These are phyloP conservation scores for Paramacrobiotus metropolitanus DNA, from an alignment of 1,140 invertebrate genomes.

Conservation along the genomic window DNA sequence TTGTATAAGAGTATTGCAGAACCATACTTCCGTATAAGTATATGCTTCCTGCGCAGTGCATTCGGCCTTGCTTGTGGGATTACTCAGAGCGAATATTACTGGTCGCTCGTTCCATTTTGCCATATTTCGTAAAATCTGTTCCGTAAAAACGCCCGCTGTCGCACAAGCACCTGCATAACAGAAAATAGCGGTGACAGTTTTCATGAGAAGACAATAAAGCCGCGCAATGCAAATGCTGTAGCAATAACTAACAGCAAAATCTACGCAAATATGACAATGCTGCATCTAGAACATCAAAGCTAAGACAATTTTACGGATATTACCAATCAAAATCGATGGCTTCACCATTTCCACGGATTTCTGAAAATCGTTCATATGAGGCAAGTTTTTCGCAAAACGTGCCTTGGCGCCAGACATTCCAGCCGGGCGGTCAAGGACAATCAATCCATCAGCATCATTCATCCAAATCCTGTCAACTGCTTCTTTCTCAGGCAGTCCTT, in stretches of 20 bases:
- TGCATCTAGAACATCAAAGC: too few species aligned
- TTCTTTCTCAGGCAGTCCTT: constrained; percentile 46
- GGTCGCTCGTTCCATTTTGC: constrained; percentile 57
- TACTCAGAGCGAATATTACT: constrained; percentile 80
- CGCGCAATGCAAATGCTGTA: too few species aligned
- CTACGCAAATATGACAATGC: too few species aligned
- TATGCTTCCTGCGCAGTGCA: constrained; percentile 84
- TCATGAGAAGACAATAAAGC: too few species aligned
- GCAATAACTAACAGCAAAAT: too few species aligned
- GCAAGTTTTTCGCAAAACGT: constrained; percentile 55
- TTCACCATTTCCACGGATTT: constrained; percentile 55
- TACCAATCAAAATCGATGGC: constrained; percentile 60
- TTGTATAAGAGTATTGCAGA: constrained; percentile 10
- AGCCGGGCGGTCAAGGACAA: constrained; percentile 15
- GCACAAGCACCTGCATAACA: constrained; percentile 50
- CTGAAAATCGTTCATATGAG: constrained; percentile 44
- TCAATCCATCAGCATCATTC: constrained; percentile 26
- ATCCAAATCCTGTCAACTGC: constrained; percentile 55
- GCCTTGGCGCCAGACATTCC: constrained; percentile 38
- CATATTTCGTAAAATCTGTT: constrained; percentile 60
- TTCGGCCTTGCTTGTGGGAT: constrained; percentile 84
- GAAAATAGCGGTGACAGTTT: too few species aligned
- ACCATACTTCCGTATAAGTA: constrained; percentile 47
- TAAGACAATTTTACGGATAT: constrained; percentile 15
- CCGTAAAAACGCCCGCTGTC: constrained; percentile 58